phyloP scores from a whole-genome alignment of 2,888 invertebrate species.

The Disparrhopalites patrizii region DNA sequence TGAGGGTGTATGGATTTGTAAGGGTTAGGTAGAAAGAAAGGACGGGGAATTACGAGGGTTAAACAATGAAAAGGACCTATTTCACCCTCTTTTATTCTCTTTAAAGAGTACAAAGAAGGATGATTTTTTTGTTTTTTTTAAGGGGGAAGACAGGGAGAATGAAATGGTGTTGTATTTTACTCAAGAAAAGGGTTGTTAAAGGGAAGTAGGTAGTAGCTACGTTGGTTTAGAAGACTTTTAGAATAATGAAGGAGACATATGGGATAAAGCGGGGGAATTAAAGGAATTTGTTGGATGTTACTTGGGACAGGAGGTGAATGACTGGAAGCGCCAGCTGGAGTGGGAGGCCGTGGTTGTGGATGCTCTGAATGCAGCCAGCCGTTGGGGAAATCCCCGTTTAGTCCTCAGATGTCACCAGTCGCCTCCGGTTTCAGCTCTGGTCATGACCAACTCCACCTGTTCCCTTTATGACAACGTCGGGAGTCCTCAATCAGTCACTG shows the following conservation, averaged over 20 bases:
- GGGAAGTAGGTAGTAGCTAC: too few relatives aligned
- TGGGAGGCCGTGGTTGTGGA: conserved; percentile 32
- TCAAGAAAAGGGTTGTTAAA: too few relatives aligned
- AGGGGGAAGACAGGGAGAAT: too few relatives aligned
- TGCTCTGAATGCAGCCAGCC: conserved; percentile 23
- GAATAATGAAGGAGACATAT: background rate
- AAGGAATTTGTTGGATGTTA: background rate
- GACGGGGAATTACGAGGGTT: too few relatives aligned
- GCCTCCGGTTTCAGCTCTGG: conserved; percentile 14
- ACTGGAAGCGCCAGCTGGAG: conserved; percentile 31
- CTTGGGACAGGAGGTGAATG: conserved; percentile 31
- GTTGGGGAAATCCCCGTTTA: conserved; percentile 24
- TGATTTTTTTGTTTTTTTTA: too few relatives aligned
- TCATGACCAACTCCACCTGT: conserved; percentile 23
- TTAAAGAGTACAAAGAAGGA: too few relatives aligned
- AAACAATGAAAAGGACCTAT: too few relatives aligned
- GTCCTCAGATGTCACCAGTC: conserved; percentile 19
- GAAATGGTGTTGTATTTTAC: too few relatives aligned
- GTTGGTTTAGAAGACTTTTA: too few relatives aligned
- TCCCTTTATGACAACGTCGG: conserved; percentile 37
- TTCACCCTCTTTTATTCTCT: too few relatives aligned
- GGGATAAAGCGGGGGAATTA: background rate
- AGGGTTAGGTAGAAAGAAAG: too few relatives aligned
- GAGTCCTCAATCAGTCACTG: conserved; percentile 17
- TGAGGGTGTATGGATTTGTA: too few relatives aligned